Percentiles rank a stretch among this genome's conserved stretches.
These are phyloP conservation scores for Myopa tessellatipennis DNA, from an alignment of 2,888 invertebrate species.

Conservation along the genomic window DNA sequence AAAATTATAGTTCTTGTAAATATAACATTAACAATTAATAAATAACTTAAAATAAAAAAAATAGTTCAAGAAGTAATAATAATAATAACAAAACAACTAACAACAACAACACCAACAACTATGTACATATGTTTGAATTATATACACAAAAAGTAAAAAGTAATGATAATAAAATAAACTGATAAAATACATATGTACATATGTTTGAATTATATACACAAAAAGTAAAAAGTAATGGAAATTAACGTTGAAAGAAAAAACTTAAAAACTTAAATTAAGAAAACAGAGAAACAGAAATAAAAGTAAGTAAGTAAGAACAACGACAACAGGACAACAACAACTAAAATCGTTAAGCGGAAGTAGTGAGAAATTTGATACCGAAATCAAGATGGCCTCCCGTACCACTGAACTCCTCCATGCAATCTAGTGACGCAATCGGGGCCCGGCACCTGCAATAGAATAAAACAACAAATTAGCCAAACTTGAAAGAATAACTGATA, in stretches of 20 bases:
- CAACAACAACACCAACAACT: background rate
- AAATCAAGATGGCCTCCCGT: slow-evolving; percentile 71
- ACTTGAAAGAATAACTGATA: no score
- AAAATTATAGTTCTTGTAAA: slow-evolving; percentile 12
- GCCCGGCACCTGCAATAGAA: slow-evolving; percentile 81
- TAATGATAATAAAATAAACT: no score
- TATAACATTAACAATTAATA: slow-evolving; percentile 20
- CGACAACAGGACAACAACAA: slow-evolving; percentile 20
- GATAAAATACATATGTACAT: no score
- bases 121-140: no score
- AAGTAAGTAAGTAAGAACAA: slow-evolving; percentile 9
- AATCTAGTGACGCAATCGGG: slow-evolving; percentile 91
- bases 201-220: no score
- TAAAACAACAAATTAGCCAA: slow-evolving; percentile 3
- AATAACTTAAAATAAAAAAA: slow-evolving; percentile 20
- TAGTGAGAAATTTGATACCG: slow-evolving; percentile 65
- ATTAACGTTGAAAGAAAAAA: background rate
- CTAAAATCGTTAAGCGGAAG: slow-evolving; percentile 37
- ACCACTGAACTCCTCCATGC: slow-evolving; percentile 93
- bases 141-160: no score
- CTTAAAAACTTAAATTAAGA: slow-evolving; percentile 14
- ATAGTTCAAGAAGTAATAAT: background rate
- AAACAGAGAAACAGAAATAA: background rate
- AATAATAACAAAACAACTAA: background rate
- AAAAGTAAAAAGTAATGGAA: no score